Conservation (phyloP, 1,140 invertebrate species). For the Ylistrum balloti region DNA sequence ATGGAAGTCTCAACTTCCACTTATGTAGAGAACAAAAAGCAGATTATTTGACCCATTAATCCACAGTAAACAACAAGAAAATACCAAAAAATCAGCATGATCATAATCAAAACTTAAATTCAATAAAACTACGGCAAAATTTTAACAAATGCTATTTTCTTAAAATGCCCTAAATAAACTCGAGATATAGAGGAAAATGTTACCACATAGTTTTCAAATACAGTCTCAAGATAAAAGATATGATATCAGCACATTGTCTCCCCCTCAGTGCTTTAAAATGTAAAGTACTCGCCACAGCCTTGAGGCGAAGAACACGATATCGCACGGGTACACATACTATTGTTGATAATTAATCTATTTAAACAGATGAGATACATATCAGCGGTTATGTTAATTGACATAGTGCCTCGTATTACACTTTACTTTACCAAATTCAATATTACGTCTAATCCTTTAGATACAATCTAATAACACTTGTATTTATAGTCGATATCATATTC, state of each 20-base stretch:
- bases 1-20: too few species aligned
- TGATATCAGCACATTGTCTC: too few species aligned
- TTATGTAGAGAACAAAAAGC: too few species aligned
- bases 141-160: too few species aligned
- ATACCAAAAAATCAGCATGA: too few species aligned
- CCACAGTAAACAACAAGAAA: too few species aligned
- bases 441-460: not conserved
- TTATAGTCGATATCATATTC: not conserved
- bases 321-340: not conserved
- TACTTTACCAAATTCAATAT: not conserved
- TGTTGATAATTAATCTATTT: not conserved
- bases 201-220: not conserved
- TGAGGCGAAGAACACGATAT: not conserved
- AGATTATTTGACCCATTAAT: too few species aligned
- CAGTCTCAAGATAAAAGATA: not conserved
- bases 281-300: too few species aligned
- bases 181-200: not conserved
- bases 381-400: not conserved
- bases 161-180: too few species aligned
- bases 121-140: too few species aligned
- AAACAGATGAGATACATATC: not conserved
- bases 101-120: too few species aligned
- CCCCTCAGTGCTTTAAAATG: too few species aligned
- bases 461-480: not conserved
- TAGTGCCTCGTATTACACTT: not conserved